Conservation (phyloP, 2,113 vertebrate species). For the Archocentrus centrarchus region DNA sequence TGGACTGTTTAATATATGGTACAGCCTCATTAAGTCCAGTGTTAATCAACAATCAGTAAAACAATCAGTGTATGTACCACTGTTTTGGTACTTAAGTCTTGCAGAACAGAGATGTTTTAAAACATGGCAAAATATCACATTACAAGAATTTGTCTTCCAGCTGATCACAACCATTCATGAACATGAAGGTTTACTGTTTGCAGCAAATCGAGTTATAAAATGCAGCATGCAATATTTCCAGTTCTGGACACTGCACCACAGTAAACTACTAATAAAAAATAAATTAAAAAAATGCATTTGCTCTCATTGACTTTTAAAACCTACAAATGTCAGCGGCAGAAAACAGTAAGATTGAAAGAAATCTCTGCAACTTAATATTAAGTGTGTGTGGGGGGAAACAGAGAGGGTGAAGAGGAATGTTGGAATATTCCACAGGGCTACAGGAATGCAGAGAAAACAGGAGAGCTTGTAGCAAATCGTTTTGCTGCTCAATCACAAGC, state of each 20-base stretch:
- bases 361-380: not conserved
- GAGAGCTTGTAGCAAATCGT: constrained; percentile 42
- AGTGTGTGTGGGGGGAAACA: not conserved
- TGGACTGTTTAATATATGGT: not conserved
- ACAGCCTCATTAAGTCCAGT: not conserved
- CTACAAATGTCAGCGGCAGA: not conserved
- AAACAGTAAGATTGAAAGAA: not conserved
- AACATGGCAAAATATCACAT: not conserved
- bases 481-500: constrained; percentile 50
- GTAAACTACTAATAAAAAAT: not conserved
- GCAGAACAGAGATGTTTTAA: not conserved
- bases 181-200: not conserved
- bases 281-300: not conserved
- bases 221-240: fast-evolving
- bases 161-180: fast-evolving
- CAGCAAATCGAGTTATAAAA: not conserved
- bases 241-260: not conserved
- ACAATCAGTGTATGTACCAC: not conserved
- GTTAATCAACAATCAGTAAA: not conserved
- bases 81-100: not conserved
- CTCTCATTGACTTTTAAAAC: not conserved
- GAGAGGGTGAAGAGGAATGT: constrained; percentile 33
- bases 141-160: fast-evolving
- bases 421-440: constrained; percentile 62
- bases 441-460: constrained; percentile 72